Evolutionary conservation across 2,888 invertebrate genomes (phyloP).

Genomic region (Oscheius sp.): DNA sequence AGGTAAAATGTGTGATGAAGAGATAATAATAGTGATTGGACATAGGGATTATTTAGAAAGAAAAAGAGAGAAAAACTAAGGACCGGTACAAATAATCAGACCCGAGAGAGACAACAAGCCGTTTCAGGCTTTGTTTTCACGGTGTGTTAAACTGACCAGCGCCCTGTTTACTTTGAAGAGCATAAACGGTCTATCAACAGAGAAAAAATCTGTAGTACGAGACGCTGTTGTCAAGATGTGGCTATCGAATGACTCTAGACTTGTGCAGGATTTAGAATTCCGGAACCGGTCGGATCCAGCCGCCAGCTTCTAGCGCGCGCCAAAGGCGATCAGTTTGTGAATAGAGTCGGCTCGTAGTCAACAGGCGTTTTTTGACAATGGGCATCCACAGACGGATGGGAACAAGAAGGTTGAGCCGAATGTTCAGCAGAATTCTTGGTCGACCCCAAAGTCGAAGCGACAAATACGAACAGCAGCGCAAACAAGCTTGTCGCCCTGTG

Average conservation of each 20-base stretch:
- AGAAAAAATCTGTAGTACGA: too few species aligned
- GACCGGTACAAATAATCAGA: too few species aligned
- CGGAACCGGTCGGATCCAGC: conserved; percentile 33
- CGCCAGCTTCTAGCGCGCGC: conserved; percentile 1
- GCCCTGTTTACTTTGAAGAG: too few species aligned
- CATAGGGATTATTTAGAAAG: too few species aligned
- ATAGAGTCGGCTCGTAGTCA: conserved; percentile 11
- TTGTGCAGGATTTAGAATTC: conserved; percentile 31
- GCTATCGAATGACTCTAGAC: conserved; percentile 21
- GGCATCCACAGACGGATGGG: neutral
- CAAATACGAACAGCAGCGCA: conserved; percentile 29
- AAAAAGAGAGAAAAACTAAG: too few species aligned
- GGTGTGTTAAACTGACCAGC: too few species aligned
- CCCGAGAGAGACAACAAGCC: too few species aligned
- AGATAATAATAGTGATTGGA: too few species aligned
- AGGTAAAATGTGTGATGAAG: too few species aligned
- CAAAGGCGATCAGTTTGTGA: conserved; percentile 35
- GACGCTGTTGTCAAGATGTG: neutral
- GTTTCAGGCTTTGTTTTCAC: too few species aligned
- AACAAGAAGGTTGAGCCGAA: conserved; percentile 15
- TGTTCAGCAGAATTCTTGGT: conserved; percentile 26
- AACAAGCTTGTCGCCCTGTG: conserved; percentile 5
- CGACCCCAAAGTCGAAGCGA: conserved; percentile 13
- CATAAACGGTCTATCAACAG: too few species aligned
- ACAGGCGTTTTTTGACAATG: conserved; percentile 27